Evolutionary conservation across 2,888 invertebrate genomes (phyloP).

Genomic region (Nycteola revayana): DNA sequence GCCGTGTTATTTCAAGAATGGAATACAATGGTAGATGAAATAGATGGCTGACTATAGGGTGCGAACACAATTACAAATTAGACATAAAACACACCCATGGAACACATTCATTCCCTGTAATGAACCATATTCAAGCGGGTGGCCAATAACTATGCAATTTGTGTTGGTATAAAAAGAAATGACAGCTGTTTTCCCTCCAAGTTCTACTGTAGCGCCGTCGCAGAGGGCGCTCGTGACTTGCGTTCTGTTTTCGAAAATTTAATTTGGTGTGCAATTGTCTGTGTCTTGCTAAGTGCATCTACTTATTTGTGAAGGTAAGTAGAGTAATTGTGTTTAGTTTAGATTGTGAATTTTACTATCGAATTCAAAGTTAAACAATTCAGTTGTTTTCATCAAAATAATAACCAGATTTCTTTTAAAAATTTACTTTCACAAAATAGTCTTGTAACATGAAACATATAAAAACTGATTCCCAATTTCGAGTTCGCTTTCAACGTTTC

Average conservation of each 20-base stretch:
- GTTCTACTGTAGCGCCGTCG: constrained; percentile 48
- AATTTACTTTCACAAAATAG: too few relatives aligned
- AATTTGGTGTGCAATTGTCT: constrained; percentile 17
- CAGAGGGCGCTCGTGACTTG: constrained; percentile 49
- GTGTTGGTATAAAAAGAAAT: constrained; percentile 62
- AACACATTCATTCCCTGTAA: constrained; percentile 47
- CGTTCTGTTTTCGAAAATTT: constrained; percentile 26
- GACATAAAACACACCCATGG: constrained; percentile 65
- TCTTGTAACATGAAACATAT: too few relatives aligned
- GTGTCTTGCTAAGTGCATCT: constrained; percentile 21
- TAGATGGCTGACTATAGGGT: constrained; percentile 52
- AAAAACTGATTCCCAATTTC: too few relatives aligned
- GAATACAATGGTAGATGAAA: constrained; percentile 17
- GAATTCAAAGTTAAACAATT: too few relatives aligned
- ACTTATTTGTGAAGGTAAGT: constrained; percentile 42
- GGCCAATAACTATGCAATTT: constrained; percentile 66
- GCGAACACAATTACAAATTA: constrained; percentile 66
- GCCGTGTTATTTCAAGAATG: not conserved
- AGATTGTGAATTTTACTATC: too few relatives aligned
- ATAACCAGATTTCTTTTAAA: too few relatives aligned
- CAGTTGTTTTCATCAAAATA: too few relatives aligned
- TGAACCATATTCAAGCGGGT: constrained; percentile 74
- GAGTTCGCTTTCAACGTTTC: constrained; percentile 61
- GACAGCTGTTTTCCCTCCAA: constrained; percentile 29
- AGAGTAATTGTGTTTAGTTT: too few relatives aligned